These are phyloP conservation scores for Hybos culiciformis DNA, from an alignment of 2,888 invertebrate genomes.

Conservation along the genomic window DNA sequence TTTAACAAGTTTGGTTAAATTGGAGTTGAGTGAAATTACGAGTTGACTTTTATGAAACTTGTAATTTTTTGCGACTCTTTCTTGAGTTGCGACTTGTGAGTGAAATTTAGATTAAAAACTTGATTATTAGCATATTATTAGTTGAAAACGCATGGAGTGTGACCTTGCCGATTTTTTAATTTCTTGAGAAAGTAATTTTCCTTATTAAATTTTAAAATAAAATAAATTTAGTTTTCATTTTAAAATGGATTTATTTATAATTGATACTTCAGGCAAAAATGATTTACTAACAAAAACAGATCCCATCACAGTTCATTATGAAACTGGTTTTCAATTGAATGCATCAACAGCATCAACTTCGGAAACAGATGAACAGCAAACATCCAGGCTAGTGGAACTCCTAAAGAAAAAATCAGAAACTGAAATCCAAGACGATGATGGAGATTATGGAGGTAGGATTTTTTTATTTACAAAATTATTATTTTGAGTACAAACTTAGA, in stretches of 20 bases:
- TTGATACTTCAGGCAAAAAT: constrained; percentile 27
- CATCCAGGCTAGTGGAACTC: constrained; percentile 5
- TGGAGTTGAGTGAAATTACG: too few species aligned
- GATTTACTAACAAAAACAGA: constrained; percentile 16
- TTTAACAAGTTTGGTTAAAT: too few species aligned
- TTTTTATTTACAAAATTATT: background rate
- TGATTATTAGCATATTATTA: too few species aligned
- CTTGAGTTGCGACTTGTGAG: too few species aligned
- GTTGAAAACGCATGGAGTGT: too few species aligned
- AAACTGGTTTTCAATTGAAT: background rate
- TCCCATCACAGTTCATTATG: constrained; percentile 3
- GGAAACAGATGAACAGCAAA: constrained; percentile 2
- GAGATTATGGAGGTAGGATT: constrained; percentile 16
- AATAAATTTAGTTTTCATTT: too few species aligned
- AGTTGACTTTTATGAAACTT: too few species aligned
- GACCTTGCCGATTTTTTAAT: too few species aligned
- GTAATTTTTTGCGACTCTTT: too few species aligned
- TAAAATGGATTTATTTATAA: constrained; percentile 26
- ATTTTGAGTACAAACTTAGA: constrained; percentile 8
- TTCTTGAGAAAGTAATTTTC: too few species aligned
- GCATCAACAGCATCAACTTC: background rate
- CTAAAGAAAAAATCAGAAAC: constrained; percentile 6
- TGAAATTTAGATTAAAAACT: too few species aligned
- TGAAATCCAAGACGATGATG: constrained; percentile 17
- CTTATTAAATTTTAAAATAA: too few species aligned